Evolutionary conservation across 2,888 invertebrate genomes (phyloP).

Genomic region (Sclerodermus sp.): DNA sequence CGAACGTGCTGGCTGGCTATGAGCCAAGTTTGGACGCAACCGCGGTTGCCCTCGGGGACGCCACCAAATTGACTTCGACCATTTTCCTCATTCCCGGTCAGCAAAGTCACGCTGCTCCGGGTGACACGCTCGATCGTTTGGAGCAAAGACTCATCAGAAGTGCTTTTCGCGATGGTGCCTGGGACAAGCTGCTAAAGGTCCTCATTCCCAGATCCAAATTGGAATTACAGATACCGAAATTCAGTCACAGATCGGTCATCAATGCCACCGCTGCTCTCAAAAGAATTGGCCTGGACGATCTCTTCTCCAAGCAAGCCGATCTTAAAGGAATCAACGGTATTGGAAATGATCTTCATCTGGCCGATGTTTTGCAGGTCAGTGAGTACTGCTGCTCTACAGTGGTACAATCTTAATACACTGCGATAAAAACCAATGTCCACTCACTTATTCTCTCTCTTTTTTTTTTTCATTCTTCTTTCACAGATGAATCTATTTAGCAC

Average conservation of each 20-base stretch:
- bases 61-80: constrained; percentile 73
- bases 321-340: constrained; percentile 80
- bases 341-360: constrained; percentile 77
- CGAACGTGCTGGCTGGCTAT: constrained; percentile 80
- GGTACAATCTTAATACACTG: background rate
- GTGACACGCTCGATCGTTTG: constrained; percentile 75
- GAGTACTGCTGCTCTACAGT: background rate
- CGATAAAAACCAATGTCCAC: constrained; percentile 7
- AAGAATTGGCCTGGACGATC: constrained; percentile 78
- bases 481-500: constrained; percentile 78
- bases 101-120: constrained; percentile 77
- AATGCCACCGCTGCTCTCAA: constrained; percentile 78
- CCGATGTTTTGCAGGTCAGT: constrained; percentile 74
- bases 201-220: constrained; percentile 75
- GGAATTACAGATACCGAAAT: constrained; percentile 82
- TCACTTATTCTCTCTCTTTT: too few species aligned
- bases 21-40: constrained; percentile 84
- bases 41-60: constrained; percentile 74
- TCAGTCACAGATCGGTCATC: constrained; percentile 79
- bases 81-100: constrained; percentile 85
- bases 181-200: constrained; percentile 74
- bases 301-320: constrained; percentile 79
- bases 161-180: constrained; percentile 67
- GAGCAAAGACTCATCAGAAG: constrained; percentile 70
- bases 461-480: constrained; percentile 8